Evolutionary conservation across 2,797 vertebrate genomes (phyloP).

Genomic region (Halcyon leucocephala): DNA sequence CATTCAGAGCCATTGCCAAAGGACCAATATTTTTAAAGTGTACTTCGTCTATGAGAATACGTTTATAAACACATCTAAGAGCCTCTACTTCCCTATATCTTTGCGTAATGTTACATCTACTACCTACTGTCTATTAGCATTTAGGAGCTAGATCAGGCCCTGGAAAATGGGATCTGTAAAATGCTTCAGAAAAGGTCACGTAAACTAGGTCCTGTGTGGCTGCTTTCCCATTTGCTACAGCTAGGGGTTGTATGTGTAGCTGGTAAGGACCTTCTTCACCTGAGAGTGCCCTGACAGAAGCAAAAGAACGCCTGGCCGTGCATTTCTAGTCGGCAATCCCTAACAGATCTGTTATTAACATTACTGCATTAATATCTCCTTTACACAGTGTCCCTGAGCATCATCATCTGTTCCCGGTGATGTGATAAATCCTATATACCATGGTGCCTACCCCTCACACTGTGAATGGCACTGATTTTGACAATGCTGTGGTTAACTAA

Average conservation of each 20-base stretch:
- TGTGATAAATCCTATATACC: not conserved
- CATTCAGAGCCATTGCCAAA: not conserved
- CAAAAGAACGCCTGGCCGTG: not conserved
- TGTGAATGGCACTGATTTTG: not conserved
- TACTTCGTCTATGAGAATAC: not conserved
- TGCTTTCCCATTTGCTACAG: not conserved
- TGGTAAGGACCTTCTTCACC: not conserved
- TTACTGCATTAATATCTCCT: not conserved
- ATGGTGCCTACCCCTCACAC: not conserved
- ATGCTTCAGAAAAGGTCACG: not conserved
- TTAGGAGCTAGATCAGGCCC: not conserved
- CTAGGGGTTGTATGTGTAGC: not conserved
- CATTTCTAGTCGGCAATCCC: not conserved
- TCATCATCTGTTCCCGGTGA: not conserved
- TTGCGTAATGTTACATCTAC: not conserved
- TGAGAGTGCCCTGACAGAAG: not conserved
- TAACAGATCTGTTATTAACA: not conserved
- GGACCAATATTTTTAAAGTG: not conserved
- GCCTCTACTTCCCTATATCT: not conserved
- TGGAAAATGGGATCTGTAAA: not conserved
- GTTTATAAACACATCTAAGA: not conserved
- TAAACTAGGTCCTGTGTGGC: not conserved
- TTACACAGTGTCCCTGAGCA: not conserved
- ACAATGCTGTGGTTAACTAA: not conserved
- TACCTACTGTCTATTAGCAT: not conserved